Conservation (phyloP, 2,797 vertebrate species). For the Perodicticus potto region DNA sequence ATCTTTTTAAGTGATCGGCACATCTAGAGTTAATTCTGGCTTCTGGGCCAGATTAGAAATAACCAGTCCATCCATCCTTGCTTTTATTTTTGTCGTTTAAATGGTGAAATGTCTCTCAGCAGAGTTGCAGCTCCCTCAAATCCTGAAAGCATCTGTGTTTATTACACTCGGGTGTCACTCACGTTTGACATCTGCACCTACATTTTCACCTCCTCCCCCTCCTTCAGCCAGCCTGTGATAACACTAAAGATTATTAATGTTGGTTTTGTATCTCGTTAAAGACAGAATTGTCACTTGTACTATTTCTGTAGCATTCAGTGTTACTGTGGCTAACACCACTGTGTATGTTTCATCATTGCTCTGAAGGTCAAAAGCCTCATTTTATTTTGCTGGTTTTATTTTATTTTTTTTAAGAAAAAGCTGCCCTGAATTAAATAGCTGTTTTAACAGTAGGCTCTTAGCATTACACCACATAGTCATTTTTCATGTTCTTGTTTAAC, state of each 20-base stretch:
- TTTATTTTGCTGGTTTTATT: conserved; percentile 80
- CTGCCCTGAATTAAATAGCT: conserved; percentile 71
- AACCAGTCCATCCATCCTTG: conserved; percentile 76
- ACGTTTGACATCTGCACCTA: conserved; percentile 71
- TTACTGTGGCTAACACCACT: conserved; percentile 77
- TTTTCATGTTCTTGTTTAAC: conserved; percentile 86
- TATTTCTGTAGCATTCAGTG: conserved; percentile 77
- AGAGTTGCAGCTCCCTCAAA: conserved; percentile 81
- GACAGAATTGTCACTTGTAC: conserved; percentile 69
- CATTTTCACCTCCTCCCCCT: conserved; percentile 59
- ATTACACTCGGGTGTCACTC: conserved; percentile 75
- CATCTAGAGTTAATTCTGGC: conserved; percentile 57
- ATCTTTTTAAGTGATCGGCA: conserved; percentile 31
- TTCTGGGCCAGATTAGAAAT: conserved; percentile 82
- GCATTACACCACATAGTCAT: conserved; percentile 69
- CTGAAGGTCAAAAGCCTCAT: conserved; percentile 82
- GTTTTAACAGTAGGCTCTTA: conserved; percentile 75
- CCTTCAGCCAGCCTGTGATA: conserved; percentile 80
- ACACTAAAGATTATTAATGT: conserved; percentile 86
- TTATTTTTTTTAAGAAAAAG: conserved; percentile 41
- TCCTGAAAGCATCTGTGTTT: conserved; percentile 82
- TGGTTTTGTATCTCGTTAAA: conserved; percentile 76
- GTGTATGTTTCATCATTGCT: conserved; percentile 79
- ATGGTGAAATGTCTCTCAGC: conserved; percentile 77
- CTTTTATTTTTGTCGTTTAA: conserved; percentile 16